A percentile compares a stretch with the other conserved stretches of the same genome.
These are phyloP conservation scores for Agrotis clavis DNA, from an alignment of 2,888 invertebrate genomes.

Conservation along the genomic window DNA sequence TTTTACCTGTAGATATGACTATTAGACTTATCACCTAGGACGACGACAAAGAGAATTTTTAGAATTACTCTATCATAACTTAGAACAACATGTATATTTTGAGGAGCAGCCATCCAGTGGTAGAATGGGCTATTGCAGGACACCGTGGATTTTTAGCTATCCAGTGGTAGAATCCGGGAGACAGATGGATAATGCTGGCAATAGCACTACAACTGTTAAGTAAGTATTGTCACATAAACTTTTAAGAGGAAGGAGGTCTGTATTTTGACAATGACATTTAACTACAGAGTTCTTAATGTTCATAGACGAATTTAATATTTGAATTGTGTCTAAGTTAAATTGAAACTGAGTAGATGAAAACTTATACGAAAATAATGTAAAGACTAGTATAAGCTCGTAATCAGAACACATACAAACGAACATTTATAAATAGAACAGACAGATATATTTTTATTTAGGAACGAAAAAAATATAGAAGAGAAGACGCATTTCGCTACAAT, in stretches of 20 bases:
- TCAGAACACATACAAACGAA: neutral
- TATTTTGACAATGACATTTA: neutral
- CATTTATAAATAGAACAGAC: neutral
- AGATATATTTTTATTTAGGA: neutral
- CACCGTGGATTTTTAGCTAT: too few species aligned
- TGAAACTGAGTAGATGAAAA: neutral
- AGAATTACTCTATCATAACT: neutral
- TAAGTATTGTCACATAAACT: too few species aligned
- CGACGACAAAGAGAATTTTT: neutral
- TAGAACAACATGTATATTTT: neutral
- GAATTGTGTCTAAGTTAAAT: neutral
- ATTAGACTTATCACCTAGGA: neutral
- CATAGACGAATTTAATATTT: neutral
- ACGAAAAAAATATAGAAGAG: too few species aligned
- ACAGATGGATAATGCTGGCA: neutral
- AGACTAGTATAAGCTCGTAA: too few species aligned
- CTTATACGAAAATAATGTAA: too few species aligned
- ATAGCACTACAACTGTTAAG: neutral
- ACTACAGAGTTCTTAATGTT: neutral
- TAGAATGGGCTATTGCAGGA: neutral
- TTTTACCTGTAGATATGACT: neutral
- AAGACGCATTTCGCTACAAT: neutral
- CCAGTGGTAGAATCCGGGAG: neutral
- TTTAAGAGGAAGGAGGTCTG: neutral
- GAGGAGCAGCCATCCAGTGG: neutral